Conservation (phyloP, 2,113 vertebrate genomes). For the Phalacrocorax carbo region DNA sequence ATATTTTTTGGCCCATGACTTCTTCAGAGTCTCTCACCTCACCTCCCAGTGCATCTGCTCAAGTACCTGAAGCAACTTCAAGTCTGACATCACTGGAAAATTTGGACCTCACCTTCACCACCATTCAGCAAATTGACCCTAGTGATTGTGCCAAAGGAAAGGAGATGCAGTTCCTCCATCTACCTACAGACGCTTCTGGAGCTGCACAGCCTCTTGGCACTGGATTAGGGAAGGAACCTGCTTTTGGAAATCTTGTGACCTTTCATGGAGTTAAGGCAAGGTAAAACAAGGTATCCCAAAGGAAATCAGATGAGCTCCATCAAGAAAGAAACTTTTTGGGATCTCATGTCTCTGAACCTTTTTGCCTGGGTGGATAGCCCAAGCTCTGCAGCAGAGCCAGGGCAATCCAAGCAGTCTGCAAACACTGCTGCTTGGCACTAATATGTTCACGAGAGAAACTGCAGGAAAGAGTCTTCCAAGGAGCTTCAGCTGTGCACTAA, state of each 20-base stretch:
- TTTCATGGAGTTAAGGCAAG: slow-evolving; percentile 70
- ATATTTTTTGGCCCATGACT: not conserved
- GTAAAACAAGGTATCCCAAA: slow-evolving; percentile 75
- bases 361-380: slow-evolving; percentile 77
- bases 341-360: slow-evolving; percentile 58
- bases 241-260: slow-evolving; percentile 69
- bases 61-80: not conserved
- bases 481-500: slow-evolving; percentile 54
- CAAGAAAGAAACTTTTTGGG: slow-evolving; percentile 66
- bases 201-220: slow-evolving; percentile 59
- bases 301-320: slow-evolving; percentile 77
- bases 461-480: not conserved
- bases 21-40: slow-evolving; percentile 29
- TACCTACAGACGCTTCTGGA: slow-evolving; percentile 74
- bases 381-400: slow-evolving; percentile 63
- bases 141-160: slow-evolving; percentile 66
- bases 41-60: slow-evolving; percentile 15
- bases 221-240: slow-evolving; percentile 78
- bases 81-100: slow-evolving; percentile 65
- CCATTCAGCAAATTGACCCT: not conserved
- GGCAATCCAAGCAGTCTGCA: slow-evolving; percentile 66
- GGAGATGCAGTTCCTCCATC: slow-evolving; percentile 51
- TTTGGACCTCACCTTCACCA: slow-evolving; percentile 68
- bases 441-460: slow-evolving; percentile 52
- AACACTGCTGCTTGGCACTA: slow-evolving; percentile 75